Conservation (phyloP, 2,113 vertebrate genomes). For the Spermophilus dauricus region DNA sequence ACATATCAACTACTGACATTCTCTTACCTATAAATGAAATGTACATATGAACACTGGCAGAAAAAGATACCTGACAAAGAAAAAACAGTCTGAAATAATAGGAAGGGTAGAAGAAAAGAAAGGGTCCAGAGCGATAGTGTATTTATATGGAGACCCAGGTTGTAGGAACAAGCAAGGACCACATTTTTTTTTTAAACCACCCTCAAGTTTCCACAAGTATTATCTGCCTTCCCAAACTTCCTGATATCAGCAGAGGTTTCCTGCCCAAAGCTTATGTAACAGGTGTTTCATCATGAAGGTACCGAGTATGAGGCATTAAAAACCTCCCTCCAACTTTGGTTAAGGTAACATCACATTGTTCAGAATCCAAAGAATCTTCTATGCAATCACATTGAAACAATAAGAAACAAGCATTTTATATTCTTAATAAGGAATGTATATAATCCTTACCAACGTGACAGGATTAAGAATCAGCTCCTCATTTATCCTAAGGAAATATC, state of each 20-base stretch:
- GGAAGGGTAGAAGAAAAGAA: constrained; percentile 52
- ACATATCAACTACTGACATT: constrained; percentile 59
- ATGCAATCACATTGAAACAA: constrained; percentile 84
- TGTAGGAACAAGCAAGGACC: constrained; percentile 68
- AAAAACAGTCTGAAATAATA: constrained; percentile 68
- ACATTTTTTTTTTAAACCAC: background rate
- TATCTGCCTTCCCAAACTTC: constrained; percentile 66
- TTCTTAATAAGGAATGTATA: constrained; percentile 86
- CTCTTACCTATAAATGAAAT: constrained; percentile 69
- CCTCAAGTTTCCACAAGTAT: constrained; percentile 68
- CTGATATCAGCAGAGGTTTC: constrained; percentile 58
- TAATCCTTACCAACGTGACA: constrained; percentile 86
- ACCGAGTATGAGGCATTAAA: constrained; percentile 64
- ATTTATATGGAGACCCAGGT: constrained; percentile 66
- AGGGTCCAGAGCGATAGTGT: constrained; percentile 41
- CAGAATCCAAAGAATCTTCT: constrained; percentile 81
- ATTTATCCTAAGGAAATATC: constrained; percentile 87
- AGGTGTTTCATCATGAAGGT: constrained; percentile 72
- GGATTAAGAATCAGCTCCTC: constrained; percentile 87
- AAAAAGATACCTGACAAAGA: constrained; percentile 67
- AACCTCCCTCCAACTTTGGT: constrained; percentile 73
- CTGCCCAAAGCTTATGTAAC: constrained; percentile 58
- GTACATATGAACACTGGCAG: constrained; percentile 43
- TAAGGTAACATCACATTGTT: constrained; percentile 73
- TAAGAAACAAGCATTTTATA: constrained; percentile 86